Base-by-base conservation (phyloP, 2,113 vertebrate species). In the Lota lota region DNA sequence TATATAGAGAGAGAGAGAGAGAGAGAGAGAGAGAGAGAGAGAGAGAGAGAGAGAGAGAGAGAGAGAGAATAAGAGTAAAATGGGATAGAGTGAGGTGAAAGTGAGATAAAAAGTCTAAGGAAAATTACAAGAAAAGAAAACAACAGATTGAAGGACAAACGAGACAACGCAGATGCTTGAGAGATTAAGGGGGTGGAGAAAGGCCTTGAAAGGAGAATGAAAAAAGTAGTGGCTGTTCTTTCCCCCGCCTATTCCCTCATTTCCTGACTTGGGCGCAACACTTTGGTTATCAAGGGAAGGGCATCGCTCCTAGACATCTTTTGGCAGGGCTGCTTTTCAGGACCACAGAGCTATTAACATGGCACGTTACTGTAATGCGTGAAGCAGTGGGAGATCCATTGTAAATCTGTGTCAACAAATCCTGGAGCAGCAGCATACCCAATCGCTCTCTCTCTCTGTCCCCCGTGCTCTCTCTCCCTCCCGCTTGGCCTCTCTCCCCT, bases 321-420 rank as follows among this genome's bases (percentile, higher is more conserved):
- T 4, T 83, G 85, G 82, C 81, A 81, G 70, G 69, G 74, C 70
- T 68, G 79, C 85, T 82, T 80, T 81, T 84, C 73, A 78, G 85
- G 83, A 85, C 79, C 81, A 87, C 79, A 85, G 81, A 88, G 84
- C 85, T 86, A 85, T 88, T 87, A 85, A 89, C 89, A 88, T 86
- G 88, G 79, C 63, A 72, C 81, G 83, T 85, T 89, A 88, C 85
- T 83, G 84, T 87, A 88, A 88, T 85, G 88, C 78, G 72, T 81
- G 81, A 82, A 79, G 85, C 82, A 79, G 79, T 79, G 79, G 84
- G 85, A 83, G 85, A 82, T 79, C 86, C 85, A 82, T 88, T 85
- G 81, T 89, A 84, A 83, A 89, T 84, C 80, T 82, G 85, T 88
- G 83, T 85, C 86, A 87, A 87, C 88, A 87, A 87, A 89, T 83